Evolutionary conservation across 1,140 invertebrate genomes (phyloP).

Genomic region (Choristoneura fumiferana): DNA sequence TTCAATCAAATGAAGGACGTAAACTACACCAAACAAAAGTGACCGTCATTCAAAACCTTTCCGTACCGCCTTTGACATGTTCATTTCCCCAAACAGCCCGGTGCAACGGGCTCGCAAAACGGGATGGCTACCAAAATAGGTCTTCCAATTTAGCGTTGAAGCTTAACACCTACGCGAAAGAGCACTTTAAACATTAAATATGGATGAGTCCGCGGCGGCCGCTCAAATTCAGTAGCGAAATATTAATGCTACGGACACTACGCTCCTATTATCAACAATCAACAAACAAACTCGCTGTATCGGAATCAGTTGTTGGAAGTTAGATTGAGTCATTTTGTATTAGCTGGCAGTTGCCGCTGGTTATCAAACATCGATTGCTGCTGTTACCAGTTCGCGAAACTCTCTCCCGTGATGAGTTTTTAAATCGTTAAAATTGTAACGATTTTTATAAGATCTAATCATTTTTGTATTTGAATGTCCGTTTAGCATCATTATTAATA

Average conservation of each 20-base stretch:
- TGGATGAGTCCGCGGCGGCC: constrained; percentile 36
- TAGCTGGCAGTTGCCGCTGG: constrained; percentile 28
- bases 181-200: constrained; percentile 65
- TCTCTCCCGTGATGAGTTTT: too few relatives aligned
- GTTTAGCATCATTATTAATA: too few relatives aligned
- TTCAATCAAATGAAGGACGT: too few relatives aligned
- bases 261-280: constrained; percentile 24
- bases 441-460: too few relatives aligned
- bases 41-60: too few relatives aligned
- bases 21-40: too few relatives aligned
- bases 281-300: constrained; percentile 21
- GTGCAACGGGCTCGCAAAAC: constrained; percentile 4
- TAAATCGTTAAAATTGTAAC: too few relatives aligned
- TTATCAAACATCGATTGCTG: background rate
- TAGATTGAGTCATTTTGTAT: constrained; percentile 22
- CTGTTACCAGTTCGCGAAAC: background rate
- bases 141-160: constrained; percentile 14
- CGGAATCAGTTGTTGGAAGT: constrained; percentile 1
- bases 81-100: too few relatives aligned
- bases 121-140: constrained; percentile 28
- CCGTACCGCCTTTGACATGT: too few relatives aligned
- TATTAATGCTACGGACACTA: constrained; percentile 33
- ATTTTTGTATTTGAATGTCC: too few relatives aligned
- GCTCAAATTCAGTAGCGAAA: constrained; percentile 40
- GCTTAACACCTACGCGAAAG: constrained; percentile 48